These are phyloP conservation scores for Torymus aiolomorphi DNA, from an alignment of 2,888 invertebrate species.

Conservation along the genomic window DNA sequence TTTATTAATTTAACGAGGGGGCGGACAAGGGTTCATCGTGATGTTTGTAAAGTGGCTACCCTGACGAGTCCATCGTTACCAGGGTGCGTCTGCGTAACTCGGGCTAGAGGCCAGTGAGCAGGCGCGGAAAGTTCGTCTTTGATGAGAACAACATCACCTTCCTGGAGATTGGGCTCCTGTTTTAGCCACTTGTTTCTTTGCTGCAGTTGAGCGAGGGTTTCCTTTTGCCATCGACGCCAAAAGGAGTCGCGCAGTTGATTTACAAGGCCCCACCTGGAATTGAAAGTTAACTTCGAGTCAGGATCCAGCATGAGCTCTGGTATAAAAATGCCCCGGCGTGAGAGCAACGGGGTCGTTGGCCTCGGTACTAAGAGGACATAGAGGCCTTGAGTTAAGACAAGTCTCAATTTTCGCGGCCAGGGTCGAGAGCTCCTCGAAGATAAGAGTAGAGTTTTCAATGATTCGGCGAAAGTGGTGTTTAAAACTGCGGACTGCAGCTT, in stretches of 20 bases:
- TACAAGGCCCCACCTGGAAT: too few relatives aligned
- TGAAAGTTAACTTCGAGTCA: too few relatives aligned
- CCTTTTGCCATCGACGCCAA: neutral
- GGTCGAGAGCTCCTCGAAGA: neutral
- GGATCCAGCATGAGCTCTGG: too few relatives aligned
- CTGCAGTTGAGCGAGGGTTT: neutral
- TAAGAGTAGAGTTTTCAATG: neutral
- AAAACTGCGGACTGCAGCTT: too few relatives aligned
- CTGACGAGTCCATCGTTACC: too few relatives aligned
- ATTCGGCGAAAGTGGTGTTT: neutral
- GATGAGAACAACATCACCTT: neutral
- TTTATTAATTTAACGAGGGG: too few relatives aligned
- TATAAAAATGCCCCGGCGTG: neutral
- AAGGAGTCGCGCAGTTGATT: too few relatives aligned
- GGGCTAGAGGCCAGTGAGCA: neutral
- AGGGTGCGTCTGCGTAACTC: neutral
- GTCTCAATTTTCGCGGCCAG: neutral
- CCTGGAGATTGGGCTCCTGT: neutral
- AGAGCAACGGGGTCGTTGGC: neutral
- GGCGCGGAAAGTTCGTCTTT: neutral
- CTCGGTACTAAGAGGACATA: neutral
- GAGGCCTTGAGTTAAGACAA: neutral
- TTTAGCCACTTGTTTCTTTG: too few relatives aligned
- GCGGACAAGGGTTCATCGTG: too few relatives aligned
- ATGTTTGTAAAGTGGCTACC: too few relatives aligned